Evolutionary conservation across 2,797 vertebrate species (phyloP).

Genomic region (Monodelphis domestica): DNA sequence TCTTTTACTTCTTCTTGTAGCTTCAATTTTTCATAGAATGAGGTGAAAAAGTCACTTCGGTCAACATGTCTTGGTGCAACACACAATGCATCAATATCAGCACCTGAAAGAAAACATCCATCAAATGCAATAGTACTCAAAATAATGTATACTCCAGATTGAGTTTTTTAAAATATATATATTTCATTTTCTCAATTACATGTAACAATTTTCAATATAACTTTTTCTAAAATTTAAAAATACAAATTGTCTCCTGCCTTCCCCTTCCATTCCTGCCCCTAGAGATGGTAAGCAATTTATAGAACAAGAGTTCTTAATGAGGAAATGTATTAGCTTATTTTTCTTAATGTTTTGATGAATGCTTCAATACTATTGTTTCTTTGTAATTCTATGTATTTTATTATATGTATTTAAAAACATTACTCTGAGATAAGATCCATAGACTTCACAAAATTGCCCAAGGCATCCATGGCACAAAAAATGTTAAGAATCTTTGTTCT

Average conservation of each 20-base stretch:
- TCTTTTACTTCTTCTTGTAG: slow-evolving; percentile 94
- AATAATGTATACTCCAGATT: background rate
- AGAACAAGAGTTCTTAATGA: no score
- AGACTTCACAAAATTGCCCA: background rate
- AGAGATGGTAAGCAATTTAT: no score
- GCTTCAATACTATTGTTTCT: no score
- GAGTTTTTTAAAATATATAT: no score
- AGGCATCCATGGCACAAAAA: background rate
- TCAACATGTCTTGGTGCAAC: slow-evolving; percentile 93
- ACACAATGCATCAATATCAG: slow-evolving; percentile 94
- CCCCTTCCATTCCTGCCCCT: no score
- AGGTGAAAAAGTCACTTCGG: slow-evolving; percentile 93
- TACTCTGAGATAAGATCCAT: background rate
- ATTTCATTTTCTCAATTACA: no score
- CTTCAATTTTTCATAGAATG: slow-evolving; percentile 93
- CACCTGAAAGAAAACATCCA: slow-evolving; percentile 85
- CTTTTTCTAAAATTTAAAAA: no score
- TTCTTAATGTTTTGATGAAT: no score
- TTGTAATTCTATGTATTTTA: background rate
- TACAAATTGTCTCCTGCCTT: no score
- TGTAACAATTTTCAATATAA: no score
- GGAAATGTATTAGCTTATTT: no score
- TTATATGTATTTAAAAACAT: background rate
- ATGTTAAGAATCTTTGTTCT: background rate
- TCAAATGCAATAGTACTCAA: slow-evolving; percentile 42